phyloP scores from a whole-genome alignment of 2,888 invertebrate species.

The Oxycera nigricornis region DNA sequence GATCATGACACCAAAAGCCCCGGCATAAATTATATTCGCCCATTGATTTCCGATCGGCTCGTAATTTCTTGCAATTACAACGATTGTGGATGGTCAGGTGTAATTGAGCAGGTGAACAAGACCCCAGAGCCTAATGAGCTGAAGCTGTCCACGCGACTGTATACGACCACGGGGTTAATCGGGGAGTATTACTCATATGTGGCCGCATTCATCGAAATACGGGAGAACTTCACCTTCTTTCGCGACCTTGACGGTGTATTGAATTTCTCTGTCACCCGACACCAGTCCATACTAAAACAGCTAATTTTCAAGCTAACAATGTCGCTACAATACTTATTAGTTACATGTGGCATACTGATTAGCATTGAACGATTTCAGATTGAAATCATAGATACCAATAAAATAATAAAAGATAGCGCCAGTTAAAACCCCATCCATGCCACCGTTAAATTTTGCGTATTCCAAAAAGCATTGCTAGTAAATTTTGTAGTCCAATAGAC shows the following conservation, averaged over 20 bases:
- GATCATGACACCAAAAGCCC: slow-evolving; percentile 33
- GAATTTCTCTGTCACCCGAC: slow-evolving; percentile 34
- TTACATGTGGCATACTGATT: background rate
- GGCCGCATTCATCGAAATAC: too few species aligned
- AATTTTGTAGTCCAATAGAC: too few species aligned
- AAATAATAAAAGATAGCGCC: too few species aligned
- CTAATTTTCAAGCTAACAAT: slow-evolving; percentile 8
- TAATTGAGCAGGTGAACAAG: slow-evolving; percentile 4
- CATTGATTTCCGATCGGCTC: slow-evolving; percentile 26
- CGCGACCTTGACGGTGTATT: slow-evolving; percentile 26
- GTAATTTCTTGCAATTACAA: slow-evolving; percentile 22
- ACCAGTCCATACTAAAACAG: background rate
- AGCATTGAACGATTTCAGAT: too few species aligned
- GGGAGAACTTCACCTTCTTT: slow-evolving; percentile 35
- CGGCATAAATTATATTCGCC: background rate
- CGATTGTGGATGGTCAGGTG: background rate
- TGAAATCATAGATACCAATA: too few species aligned
- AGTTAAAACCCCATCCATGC: too few species aligned
- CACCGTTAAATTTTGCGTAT: too few species aligned
- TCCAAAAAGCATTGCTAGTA: too few species aligned
- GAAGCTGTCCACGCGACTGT: too few species aligned
- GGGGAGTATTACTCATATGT: too few species aligned
- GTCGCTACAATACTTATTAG: slow-evolving; percentile 16
- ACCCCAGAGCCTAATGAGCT: too few species aligned
- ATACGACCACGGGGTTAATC: too few species aligned